Evolutionary conservation across 2,797 vertebrate genomes (phyloP), one percentile per base, ranked within the genome.

Genomic region (Chaetodon trifasciatus): DNA sequence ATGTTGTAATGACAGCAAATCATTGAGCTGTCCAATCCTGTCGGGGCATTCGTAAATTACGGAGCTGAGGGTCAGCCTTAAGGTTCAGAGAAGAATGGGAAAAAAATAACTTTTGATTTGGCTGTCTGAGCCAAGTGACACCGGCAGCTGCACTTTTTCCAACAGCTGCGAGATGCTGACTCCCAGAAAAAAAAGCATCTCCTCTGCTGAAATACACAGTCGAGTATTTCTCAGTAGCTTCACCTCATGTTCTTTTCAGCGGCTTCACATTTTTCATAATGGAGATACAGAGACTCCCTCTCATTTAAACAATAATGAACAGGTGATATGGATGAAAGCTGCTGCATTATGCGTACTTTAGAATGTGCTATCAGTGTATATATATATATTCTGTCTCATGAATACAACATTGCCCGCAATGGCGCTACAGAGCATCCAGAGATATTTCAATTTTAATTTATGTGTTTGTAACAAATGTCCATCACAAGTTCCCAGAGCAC

Each of bases 21-120:
- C 78, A 68, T 83, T 79, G 52, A 68, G 52, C 56, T 74, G 72
- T 82, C 82, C 63, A 47, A 50, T 85, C 46, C 50, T 44, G 49
- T 21, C 6, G 1, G 71, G 71, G 78, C 49, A 42, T 62, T 69
- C 13, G 13, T 69, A 74, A 86, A 87, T 88, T 74, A 74, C 58
- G 82, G 69, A 21, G 49, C 23, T 8, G 64, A 50, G 69, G 85
- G 76, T 78, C 65, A 63, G 63, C 55, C 53, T 79, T 19, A 40
- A 71, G 81, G 73, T 88, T 86, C 4, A 64, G 55, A 70, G 42
- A 69, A 70, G 46, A 66, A 62, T 46, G 10, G 11, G 1, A 16
- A 17, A 62, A 75, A 66, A 77, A 76, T 17, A 74, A 65, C 73
- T 67, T 90, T 77, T 83, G 71, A 84, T 84, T 80, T 76, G 57